A percentile compares a stretch with the other conserved stretches of the same genome.
phyloP scores from a whole-genome alignment of 2,888 invertebrate genomes.

The Erebia aethiops region DNA sequence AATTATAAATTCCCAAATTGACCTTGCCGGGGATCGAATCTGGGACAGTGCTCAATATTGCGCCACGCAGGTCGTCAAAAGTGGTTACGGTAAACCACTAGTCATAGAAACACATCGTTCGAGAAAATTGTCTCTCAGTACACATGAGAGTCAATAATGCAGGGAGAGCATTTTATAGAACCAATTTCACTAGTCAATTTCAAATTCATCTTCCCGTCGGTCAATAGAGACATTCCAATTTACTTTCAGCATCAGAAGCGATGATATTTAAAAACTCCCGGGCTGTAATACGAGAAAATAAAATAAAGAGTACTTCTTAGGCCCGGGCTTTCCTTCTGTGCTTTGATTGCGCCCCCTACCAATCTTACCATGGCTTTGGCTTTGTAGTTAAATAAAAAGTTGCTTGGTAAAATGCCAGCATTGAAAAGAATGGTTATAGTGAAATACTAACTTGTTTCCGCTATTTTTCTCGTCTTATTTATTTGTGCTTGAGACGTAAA shows the following conservation, averaged over 20 bases:
- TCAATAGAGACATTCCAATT: constrained; percentile 46
- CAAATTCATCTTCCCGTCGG: constrained; percentile 38
- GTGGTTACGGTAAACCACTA: constrained; percentile 8
- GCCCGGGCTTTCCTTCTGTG: constrained; percentile 62
- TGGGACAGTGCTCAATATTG: no score
- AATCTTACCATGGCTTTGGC: constrained; percentile 60
- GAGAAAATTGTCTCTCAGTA: constrained; percentile 28
- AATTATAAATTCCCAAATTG: no score
- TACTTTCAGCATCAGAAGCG: constrained; percentile 48
- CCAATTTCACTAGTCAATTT: constrained; percentile 39
- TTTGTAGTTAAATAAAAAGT: constrained; percentile 74
- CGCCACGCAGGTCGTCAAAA: no score
- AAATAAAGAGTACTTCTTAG: constrained; percentile 61
- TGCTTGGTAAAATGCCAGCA: constrained; percentile 76
- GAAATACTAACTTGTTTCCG: constrained; percentile 51
- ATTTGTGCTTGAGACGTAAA: no score
- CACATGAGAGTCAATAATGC: constrained; percentile 31
- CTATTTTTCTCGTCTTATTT: neutral
- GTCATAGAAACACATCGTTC: constrained; percentile 9
- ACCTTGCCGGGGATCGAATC: no score
- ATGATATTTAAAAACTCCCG: constrained; percentile 57
- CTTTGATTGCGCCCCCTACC: constrained; percentile 71
- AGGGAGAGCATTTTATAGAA: constrained; percentile 34
- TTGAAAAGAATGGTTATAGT: constrained; percentile 70
- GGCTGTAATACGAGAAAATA: constrained; percentile 56